These are phyloP conservation scores for Pseudorectes ferrugineus DNA, from an alignment of 2,113 vertebrate species.

Conservation along the genomic window DNA sequence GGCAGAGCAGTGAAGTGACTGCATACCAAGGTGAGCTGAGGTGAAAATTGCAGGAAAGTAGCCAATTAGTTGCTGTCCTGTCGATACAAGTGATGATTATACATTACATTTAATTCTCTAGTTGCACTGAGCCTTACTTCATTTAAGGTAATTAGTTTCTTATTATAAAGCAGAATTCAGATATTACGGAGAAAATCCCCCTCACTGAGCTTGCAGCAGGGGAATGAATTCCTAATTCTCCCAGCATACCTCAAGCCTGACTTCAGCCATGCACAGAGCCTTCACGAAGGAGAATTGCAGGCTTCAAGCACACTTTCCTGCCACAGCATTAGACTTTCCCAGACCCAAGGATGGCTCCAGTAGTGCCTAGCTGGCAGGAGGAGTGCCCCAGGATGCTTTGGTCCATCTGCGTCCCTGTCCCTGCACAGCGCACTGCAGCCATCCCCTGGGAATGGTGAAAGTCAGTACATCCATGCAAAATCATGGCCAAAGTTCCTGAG, in stretches of 20 bases:
- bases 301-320: not conserved
- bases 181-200: not conserved
- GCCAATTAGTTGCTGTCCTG: not conserved
- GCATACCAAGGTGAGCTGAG: not conserved
- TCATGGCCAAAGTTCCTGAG: not conserved
- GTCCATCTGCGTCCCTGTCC: too few relatives aligned
- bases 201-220: not conserved
- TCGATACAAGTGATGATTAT: not conserved
- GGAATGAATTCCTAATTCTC: not conserved
- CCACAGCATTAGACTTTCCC: not conserved
- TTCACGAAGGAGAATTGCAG: not conserved
- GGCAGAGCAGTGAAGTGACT: not conserved
- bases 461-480: not conserved
- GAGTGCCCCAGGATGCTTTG: fast-evolving
- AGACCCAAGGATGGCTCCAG: not conserved
- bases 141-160: conserved; percentile 14
- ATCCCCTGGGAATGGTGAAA: not conserved
- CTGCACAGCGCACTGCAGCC: not conserved
- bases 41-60: conserved; percentile 4
- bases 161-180: not conserved
- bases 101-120: not conserved
- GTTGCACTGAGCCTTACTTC: not conserved
- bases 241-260: not conserved
- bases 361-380: not conserved
- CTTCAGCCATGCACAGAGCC: not conserved